A percentile compares a stretch with the other conserved stretches of the same genome.
These are phyloP conservation scores for Polyommatus iphigenia DNA, from an alignment of 2,888 invertebrate species.

Conservation along the genomic window DNA sequence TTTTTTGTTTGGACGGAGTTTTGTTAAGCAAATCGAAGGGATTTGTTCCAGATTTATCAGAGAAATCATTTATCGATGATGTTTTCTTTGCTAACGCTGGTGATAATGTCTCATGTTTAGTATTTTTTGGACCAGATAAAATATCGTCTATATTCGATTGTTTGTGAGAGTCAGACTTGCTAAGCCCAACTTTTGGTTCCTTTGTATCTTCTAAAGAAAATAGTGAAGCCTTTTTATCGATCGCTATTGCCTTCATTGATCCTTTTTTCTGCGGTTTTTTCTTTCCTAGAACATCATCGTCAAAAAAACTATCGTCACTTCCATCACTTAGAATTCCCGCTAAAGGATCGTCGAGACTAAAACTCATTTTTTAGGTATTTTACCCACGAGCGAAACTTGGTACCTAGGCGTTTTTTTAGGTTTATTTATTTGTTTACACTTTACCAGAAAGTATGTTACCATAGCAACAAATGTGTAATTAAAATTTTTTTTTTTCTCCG, in stretches of 20 bases:
- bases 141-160: constrained; percentile 50
- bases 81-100: constrained; percentile 53
- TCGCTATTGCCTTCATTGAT: constrained; percentile 46
- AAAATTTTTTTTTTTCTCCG: background rate
- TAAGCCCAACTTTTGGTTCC: constrained; percentile 43
- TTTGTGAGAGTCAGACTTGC: constrained; percentile 45
- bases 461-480: background rate
- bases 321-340: constrained; percentile 84
- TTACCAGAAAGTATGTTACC: background rate
- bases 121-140: constrained; percentile 50
- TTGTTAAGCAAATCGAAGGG: constrained; percentile 48
- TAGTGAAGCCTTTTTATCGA: constrained; percentile 60
- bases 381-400: background rate
- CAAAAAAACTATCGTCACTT: constrained; percentile 87
- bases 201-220: constrained; percentile 11
- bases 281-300: constrained; percentile 78
- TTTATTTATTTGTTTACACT: background rate
- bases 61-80: background rate
- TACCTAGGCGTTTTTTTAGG: background rate
- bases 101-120: constrained; percentile 44
- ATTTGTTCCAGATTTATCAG: constrained; percentile 51
- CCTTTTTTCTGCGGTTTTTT: constrained; percentile 63
- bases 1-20: background rate
- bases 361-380: constrained; percentile 63
- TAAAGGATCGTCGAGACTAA: constrained; percentile 82